A percentile compares a stretch with the other conserved stretches of the same genome.
Evolutionary conservation across 2,797 vertebrate species (phyloP).

Genomic region (Numenius phaeopus): DNA sequence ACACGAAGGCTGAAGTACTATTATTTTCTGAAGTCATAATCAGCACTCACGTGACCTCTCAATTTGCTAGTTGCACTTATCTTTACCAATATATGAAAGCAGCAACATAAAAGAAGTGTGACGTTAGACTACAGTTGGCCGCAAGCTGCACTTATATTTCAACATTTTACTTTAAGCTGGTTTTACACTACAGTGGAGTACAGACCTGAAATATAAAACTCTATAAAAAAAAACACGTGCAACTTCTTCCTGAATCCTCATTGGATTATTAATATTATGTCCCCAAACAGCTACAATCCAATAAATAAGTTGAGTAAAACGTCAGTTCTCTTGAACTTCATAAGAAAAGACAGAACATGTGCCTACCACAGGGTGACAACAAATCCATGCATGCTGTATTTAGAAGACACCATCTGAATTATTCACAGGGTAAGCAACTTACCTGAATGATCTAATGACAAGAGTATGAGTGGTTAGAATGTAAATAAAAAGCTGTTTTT

Average conservation of each 20-base stretch:
- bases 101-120: not conserved
- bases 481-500: not conserved
- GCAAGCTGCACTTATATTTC: not conserved
- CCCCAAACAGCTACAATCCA: not conserved
- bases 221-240: not conserved
- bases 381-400: not conserved
- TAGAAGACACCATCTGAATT: not conserved
- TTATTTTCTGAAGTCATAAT: not conserved
- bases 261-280: not conserved
- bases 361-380: not conserved
- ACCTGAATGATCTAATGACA: not conserved
- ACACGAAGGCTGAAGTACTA: not conserved
- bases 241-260: not conserved
- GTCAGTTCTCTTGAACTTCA: not conserved
- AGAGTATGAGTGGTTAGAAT: not conserved
- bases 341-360: not conserved
- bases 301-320: not conserved
- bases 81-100: not conserved
- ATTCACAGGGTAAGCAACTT: not conserved
- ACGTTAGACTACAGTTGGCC: not conserved
- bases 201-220: not conserved
- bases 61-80: not conserved
- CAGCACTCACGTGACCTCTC: not conserved
- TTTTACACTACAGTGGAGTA: not conserved
- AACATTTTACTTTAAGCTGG: not conserved